Conservation (phyloP, 2,888 invertebrate genomes). For the Caradrina clavipalpis region DNA sequence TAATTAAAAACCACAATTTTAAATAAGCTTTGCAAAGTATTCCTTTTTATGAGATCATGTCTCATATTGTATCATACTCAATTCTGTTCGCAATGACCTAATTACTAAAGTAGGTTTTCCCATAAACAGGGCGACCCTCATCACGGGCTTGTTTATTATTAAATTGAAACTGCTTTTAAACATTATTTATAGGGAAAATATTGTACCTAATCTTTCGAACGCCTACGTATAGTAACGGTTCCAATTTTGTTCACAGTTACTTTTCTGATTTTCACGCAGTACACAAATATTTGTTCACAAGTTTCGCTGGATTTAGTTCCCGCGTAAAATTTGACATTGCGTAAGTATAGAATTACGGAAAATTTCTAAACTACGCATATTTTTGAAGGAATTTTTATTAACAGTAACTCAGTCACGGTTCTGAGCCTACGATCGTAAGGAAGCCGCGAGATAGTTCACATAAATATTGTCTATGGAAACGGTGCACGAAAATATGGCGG, state of each 20-base stretch:
- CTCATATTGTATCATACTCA: not conserved
- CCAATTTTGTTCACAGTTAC: not conserved
- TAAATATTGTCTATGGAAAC: constrained; percentile 54
- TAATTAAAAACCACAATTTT: not conserved
- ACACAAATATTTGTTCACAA: not conserved
- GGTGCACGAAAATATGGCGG: constrained; percentile 34
- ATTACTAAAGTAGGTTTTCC: constrained; percentile 18
- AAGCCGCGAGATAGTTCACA: constrained; percentile 42
- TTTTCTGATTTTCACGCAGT: constrained; percentile 1
- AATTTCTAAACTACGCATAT: constrained; percentile 12
- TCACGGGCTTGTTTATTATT: constrained; percentile 12
- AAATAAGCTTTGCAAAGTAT: not conserved
- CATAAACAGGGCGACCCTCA: constrained; percentile 1
- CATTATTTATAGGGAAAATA: not conserved
- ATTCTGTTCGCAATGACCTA: constrained; percentile 15
- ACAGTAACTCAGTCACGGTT: constrained; percentile 32
- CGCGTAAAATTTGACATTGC: constrained; percentile 14
- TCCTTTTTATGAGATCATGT: not conserved
- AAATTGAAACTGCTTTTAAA: not conserved
- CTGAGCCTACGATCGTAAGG: constrained; percentile 43
- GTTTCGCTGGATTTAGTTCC: not conserved
- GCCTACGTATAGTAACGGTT: not conserved
- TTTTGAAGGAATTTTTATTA: constrained; percentile 25
- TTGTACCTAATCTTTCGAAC: not conserved
- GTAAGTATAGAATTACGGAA: constrained; percentile 20